A percentile compares a stretch with the other conserved stretches of the same genome.
Conservation (phyloP, 1,140 invertebrate genomes). For the Sinonovacula constricta region DNA sequence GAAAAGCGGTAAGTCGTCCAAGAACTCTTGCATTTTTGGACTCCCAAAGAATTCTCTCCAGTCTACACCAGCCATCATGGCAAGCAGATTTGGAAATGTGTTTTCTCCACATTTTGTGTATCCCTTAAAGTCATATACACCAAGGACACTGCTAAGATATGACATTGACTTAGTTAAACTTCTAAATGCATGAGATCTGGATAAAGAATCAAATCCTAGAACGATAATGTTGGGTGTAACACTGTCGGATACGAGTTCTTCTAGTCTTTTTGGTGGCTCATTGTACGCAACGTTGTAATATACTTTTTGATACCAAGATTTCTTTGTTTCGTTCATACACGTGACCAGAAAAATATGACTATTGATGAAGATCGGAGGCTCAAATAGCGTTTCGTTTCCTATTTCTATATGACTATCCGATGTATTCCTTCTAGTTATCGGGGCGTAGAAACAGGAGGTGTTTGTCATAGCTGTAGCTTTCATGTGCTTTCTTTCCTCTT, state of each 20-base stretch:
- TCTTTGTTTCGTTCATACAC: background rate
- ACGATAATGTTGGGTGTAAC: conserved; percentile 30
- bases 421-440: too few species aligned
- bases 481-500: too few species aligned
- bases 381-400: too few species aligned
- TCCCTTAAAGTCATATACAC: conserved; percentile 85
- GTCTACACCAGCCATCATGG: conserved; percentile 83
- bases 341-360: background rate
- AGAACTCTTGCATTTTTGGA: background rate
- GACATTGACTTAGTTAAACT: conserved; percentile 41
- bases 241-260: background rate
- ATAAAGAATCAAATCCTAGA: conserved; percentile 52
- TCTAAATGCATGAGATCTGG: conserved; percentile 32
- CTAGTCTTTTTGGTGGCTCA: background rate
- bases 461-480: too few species aligned
- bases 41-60: background rate
- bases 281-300: background rate
- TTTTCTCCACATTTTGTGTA: conserved; percentile 92
- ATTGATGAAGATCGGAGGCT: background rate
- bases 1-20: conserved; percentile 7
- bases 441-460: too few species aligned
- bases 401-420: too few species aligned
- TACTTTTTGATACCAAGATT: background rate
- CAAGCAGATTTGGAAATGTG: conserved; percentile 89
- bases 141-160: conserved; percentile 77